Evolutionary conservation across 1,140 invertebrate species (phyloP).

Genomic region (Procambarus clarkii): DNA sequence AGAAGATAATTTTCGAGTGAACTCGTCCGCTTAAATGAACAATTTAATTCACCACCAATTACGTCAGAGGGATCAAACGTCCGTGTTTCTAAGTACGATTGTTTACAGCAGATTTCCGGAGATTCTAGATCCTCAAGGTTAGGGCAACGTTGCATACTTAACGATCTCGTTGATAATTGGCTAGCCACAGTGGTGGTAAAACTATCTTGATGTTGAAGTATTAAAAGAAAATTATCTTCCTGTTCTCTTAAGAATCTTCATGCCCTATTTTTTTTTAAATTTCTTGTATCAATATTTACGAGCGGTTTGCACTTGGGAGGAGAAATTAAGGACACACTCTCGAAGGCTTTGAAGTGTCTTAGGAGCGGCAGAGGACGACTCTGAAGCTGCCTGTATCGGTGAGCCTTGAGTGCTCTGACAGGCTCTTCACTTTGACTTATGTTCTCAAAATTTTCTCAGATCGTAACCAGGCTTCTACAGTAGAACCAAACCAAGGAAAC

Average conservation of each 20-base stretch:
- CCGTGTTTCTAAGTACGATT: too few species aligned
- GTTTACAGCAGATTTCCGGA: too few species aligned
- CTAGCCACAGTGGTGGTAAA: not conserved
- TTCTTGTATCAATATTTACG: not conserved
- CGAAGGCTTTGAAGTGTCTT: not conserved
- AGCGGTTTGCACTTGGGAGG: not conserved
- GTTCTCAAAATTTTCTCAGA: conserved; percentile 21
- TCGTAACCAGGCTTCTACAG: conserved; percentile 63
- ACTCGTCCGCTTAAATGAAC: not conserved
- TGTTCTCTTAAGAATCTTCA: not conserved
- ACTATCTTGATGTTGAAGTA: not conserved
- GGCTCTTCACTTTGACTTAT: conserved; percentile 46
- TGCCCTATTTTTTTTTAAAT: not conserved
- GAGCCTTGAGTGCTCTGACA: not conserved
- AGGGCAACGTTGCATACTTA: too few species aligned
- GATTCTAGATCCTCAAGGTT: too few species aligned
- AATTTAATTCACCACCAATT: not conserved
- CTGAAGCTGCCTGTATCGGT: not conserved
- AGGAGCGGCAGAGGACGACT: not conserved
- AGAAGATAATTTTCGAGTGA: not conserved
- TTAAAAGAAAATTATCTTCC: not conserved
- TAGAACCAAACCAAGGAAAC: conserved; percentile 60
- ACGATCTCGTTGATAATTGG: too few species aligned
- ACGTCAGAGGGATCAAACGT: too few species aligned
- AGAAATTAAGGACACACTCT: too few species aligned